phyloP scores from a whole-genome alignment of 2,113 vertebrate species.

The Elephantulus edwardii region DNA sequence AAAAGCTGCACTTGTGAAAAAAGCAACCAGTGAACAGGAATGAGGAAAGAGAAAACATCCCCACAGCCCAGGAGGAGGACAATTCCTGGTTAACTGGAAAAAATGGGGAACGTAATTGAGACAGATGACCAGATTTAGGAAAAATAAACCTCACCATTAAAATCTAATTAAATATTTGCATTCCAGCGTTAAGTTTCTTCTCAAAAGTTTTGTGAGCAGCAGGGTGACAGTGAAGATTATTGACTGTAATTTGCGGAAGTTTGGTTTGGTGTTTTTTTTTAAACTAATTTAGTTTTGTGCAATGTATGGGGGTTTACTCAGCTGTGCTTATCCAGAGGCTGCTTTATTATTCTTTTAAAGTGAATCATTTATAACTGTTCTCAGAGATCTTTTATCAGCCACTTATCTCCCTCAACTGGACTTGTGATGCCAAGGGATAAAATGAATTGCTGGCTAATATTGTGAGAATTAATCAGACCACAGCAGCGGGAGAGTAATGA shows the following conservation, averaged over 20 bases:
- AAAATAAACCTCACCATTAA: constrained; percentile 79
- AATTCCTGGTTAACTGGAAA: constrained; percentile 77
- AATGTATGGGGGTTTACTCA: constrained; percentile 76
- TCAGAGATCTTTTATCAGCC: constrained; percentile 87
- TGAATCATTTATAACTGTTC: constrained; percentile 87
- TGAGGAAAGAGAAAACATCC: constrained; percentile 43
- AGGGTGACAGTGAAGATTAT: constrained; percentile 82
- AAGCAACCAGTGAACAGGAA: constrained; percentile 66
- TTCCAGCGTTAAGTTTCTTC: constrained; percentile 81
- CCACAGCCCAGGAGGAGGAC: constrained; percentile 60
- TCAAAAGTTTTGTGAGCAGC: constrained; percentile 78
- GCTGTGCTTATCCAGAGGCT: constrained; percentile 63
- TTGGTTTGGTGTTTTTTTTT: too few relatives aligned
- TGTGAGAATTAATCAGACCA: constrained; percentile 87
- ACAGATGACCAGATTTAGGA: constrained; percentile 78
- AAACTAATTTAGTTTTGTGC: constrained; percentile 78
- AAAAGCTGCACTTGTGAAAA: constrained; percentile 23
- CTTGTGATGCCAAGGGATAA: constrained; percentile 84
- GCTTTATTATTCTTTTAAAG: constrained; percentile 84
- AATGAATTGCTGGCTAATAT: constrained; percentile 87
- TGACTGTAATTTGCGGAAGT: constrained; percentile 79
- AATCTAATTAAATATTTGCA: constrained; percentile 83
- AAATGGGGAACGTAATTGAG: constrained; percentile 78
- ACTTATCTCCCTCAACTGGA: constrained; percentile 88
- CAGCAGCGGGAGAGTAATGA: constrained; percentile 86